Evolutionary conservation across 2,888 invertebrate species (phyloP), one percentile per base, ranked within the genome.

Genomic region (Crepidodera aurea): DNA sequence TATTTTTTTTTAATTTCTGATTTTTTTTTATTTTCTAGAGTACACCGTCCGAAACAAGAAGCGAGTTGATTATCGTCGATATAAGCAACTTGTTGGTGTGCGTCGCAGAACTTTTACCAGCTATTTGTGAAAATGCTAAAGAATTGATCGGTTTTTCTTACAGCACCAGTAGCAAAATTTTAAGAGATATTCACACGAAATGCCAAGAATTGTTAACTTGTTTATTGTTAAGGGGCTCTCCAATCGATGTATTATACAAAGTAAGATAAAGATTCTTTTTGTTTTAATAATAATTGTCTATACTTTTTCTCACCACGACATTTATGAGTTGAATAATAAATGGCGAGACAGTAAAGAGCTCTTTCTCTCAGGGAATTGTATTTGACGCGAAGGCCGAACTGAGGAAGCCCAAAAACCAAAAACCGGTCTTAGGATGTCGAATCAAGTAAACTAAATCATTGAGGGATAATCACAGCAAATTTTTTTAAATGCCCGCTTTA

Each of bases 161-260:
- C 13, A 83, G 82, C 58, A 83, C 84, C 64, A 85, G 89, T 73
- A 85, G 87, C 7, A 86, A 91, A 66, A 89, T 90, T 51, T 86
- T 92, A n/a, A 83, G 91, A 44, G 93, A 93, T 70, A 88, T 93
- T 10, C 93, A 94, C 75, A 87, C 91, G 0, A 94, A 94, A 77
- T 93, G 93, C 77, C 88, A 90, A 69, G 90, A 93, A 73, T 81
- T 94, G 46, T 87, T 92, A 70, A 86, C 88, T 65, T 92, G 91
- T 64, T 82, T 93, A 10, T 80, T 93, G 7, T 83, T 91, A 46
- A 85, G 93, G 63, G 93, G 92, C 0, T 88, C 90, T 8, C 89
- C 92, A 0, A 79, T 93, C 39, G 90, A 91, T 73, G 86, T 87
- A 66, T 82, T 93, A 32, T 88, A 90, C 77, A 93, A 93, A 85